Evolutionary conservation across 1,140 invertebrate species (phyloP).

Genomic region (Drosophila athabasca): DNA sequence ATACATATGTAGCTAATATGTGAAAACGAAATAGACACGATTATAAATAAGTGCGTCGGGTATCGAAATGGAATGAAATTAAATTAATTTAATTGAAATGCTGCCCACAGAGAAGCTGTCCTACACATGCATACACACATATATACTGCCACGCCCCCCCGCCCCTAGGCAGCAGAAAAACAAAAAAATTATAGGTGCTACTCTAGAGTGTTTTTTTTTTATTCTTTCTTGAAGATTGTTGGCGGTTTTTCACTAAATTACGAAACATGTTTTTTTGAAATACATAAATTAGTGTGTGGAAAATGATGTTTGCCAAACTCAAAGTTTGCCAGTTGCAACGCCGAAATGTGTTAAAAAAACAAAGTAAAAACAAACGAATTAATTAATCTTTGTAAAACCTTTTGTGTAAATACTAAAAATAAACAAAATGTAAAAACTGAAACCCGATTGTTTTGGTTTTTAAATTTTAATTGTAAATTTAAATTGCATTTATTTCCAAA

Average conservation of each 20-base stretch:
- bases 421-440: conserved; percentile 5
- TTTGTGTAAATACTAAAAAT: conserved; percentile 77
- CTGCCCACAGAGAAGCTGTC: conserved; percentile 49
- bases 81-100: conserved; percentile 13
- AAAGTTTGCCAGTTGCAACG: conserved; percentile 64
- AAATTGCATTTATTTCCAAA: conserved; percentile 76
- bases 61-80: conserved; percentile 17
- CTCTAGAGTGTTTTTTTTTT: conserved; percentile 34
- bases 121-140: conserved; percentile 13
- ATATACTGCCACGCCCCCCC: conserved; percentile 63
- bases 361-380: conserved; percentile 18
- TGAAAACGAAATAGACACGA: neutral
- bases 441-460: conserved; percentile 27
- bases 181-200: conserved; percentile 61
- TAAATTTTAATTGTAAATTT: conserved; percentile 40
- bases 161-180: conserved; percentile 18
- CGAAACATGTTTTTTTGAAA: neutral
- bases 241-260: neutral
- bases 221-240: conserved; percentile 19
- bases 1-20: conserved; percentile 11
- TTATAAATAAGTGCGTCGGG: conserved; percentile 16
- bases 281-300: conserved; percentile 22
- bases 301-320: conserved; percentile 68
- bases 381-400: conserved; percentile 55
- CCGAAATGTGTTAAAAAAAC: conserved; percentile 68